A percentile compares a stretch with the other conserved stretches of the same genome.
Conservation (phyloP, 2,888 invertebrate genomes). For the Podabrus alpinus region DNA sequence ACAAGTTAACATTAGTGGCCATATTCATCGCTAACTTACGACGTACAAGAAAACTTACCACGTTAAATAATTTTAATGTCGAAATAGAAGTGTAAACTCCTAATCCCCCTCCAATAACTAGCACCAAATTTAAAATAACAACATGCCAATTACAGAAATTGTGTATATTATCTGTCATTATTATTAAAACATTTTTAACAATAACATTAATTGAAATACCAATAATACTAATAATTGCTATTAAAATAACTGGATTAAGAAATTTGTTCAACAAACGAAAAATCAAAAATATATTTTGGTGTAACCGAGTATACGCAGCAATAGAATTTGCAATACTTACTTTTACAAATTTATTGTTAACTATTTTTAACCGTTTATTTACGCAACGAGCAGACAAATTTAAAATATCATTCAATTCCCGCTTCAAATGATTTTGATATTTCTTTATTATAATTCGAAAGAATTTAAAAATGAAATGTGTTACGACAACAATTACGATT, state of each 20-base stretch:
- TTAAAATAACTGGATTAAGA: not conserved
- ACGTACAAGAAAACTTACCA: too few relatives aligned
- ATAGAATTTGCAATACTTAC: not conserved
- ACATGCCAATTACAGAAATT: not conserved
- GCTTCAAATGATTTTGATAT: not conserved
- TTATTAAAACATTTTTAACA: not conserved
- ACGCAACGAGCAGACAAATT: not conserved
- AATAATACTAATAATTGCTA: not conserved
- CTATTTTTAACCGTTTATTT: not conserved
- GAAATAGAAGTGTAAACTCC: too few relatives aligned
- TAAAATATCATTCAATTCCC: not conserved
- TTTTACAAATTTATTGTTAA: not conserved
- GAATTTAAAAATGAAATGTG: accelerated
- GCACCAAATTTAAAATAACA: too few relatives aligned
- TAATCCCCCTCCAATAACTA: too few relatives aligned
- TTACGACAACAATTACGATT: not conserved
- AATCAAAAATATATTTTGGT: not conserved
- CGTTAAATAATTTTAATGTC: too few relatives aligned
- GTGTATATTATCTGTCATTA: not conserved
- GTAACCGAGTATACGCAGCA: not conserved
- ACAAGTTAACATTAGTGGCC: too few relatives aligned
- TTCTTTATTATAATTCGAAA: not conserved
- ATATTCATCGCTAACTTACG: too few relatives aligned
- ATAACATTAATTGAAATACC: not conserved
- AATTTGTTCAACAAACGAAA: not conserved